phyloP scores from a whole-genome alignment of 2,113 vertebrate species.

The Callaeas wilsoni region DNA sequence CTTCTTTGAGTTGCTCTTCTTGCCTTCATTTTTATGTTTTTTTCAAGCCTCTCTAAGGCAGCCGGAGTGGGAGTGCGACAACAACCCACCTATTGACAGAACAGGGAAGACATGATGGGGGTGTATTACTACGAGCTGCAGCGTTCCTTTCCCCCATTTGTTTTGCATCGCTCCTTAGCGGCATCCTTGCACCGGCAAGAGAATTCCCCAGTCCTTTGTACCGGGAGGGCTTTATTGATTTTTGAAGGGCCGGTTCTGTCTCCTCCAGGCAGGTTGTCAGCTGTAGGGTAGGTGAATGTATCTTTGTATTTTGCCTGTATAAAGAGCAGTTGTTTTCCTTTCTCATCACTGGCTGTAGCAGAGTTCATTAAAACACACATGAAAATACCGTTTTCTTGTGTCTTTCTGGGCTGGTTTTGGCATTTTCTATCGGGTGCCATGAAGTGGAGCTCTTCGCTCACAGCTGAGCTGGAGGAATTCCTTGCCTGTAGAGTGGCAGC shows the following conservation, averaged over 20 bases:
- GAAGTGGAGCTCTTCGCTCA: not conserved
- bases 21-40: conserved; percentile 17
- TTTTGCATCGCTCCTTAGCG: not conserved
- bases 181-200: not conserved
- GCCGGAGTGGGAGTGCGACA: conserved; percentile 66
- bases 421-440: not conserved
- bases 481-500: not conserved
- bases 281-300: not conserved
- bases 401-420: not conserved
- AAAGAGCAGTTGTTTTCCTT: not conserved
- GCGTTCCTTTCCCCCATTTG: not conserved
- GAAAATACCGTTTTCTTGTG: not conserved
- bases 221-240: not conserved
- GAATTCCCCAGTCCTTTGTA: not conserved
- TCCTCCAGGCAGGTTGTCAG: not conserved
- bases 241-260: conserved; percentile 38
- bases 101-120: conserved; percentile 70
- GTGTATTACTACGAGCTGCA: conserved; percentile 68
- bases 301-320: not conserved
- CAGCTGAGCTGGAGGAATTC: not conserved
- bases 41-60: conserved; percentile 68
- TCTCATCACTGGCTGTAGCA: rapidly evolving
- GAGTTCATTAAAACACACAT: not conserved
- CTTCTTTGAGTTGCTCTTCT: conserved; percentile 39
- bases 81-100: conserved; percentile 70